Base-by-base conservation (phyloP, 2,888 invertebrate species). In the Drosophila fulvimacula region DNA sequence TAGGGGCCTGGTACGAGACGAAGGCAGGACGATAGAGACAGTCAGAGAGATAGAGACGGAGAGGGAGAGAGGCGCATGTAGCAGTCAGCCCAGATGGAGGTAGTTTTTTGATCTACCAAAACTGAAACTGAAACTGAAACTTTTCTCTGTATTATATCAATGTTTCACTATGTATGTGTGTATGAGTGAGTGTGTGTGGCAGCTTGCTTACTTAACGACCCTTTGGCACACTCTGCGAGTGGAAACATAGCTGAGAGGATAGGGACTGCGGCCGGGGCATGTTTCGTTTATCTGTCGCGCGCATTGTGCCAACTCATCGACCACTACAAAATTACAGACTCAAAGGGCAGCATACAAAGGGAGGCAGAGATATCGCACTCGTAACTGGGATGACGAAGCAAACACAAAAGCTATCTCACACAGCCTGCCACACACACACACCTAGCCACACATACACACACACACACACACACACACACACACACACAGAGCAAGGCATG, bases 131-230 rank as follows among this genome's bases (percentile, higher is more conserved):
- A 86, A 83, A 82, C 73, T 69, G 73, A 87, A 84, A 83, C 87
- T 81, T 73, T 69, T 63, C 57, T 67, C 66, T 56, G 46, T 64
- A 63, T 62, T 48, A 46, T 57, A 44, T 61, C 38, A 51, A 44
- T 21, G 15, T 17, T n/a, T 53, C 32, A 36, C n/a, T n/a, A 15
- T 38, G 17, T 56, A 21, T 30, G 19, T 41, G 10, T 44, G 19
- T 49, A 24, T 56, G 44, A 56, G 48, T 52, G 49, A 44, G 21
- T 65, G 46, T 79, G 73, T 62, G 44, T 68, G 72, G 69, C 81
- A 78, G 77, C 73, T 77, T 70, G 74, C 77, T 85, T 77, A 84
- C 71, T 82, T 86, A 88, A 73, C 87, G 86, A 88, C 75, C 88
- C 83, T 82, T 82, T 85, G 86, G 77, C 75, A 82, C 74, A 82